Conservation (phyloP, 2,888 invertebrate genomes). For the Brenthis daphne region DNA sequence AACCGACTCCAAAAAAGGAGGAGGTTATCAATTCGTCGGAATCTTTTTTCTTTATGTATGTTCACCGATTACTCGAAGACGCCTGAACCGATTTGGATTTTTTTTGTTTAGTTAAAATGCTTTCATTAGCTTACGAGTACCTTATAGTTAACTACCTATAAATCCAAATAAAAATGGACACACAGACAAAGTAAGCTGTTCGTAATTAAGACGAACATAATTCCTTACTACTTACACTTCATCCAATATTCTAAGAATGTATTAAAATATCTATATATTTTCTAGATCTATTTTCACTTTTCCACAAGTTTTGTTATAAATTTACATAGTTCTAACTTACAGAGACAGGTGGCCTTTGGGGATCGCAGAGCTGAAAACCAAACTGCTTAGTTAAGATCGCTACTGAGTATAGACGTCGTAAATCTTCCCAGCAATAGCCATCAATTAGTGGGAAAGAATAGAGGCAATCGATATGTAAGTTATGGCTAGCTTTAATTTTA, state of each 20-base stretch:
- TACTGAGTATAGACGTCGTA: slow-evolving; percentile 29
- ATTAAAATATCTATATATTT: slow-evolving; percentile 4
- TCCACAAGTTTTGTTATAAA: slow-evolving; percentile 17
- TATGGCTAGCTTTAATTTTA: neutral
- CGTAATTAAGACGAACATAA: too few relatives aligned
- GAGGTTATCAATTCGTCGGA: too few relatives aligned
- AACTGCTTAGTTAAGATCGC: slow-evolving; percentile 35
- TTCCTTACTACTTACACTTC: too few relatives aligned
- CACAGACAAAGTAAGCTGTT: too few relatives aligned
- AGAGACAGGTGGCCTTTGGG: slow-evolving; percentile 33
- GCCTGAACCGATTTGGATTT: too few relatives aligned
- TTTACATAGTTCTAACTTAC: slow-evolving; percentile 26
- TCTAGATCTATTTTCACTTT: slow-evolving; percentile 7
- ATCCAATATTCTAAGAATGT: neutral
- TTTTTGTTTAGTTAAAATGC: too few relatives aligned
- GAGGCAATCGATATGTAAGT: slow-evolving; percentile 11
- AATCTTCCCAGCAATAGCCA: slow-evolving; percentile 30
- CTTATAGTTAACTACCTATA: too few relatives aligned
- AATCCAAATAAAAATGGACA: too few relatives aligned
- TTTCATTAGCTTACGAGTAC: too few relatives aligned
- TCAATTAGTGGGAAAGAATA: slow-evolving; percentile 32
- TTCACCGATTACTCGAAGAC: too few relatives aligned
- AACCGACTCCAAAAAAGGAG: too few relatives aligned
- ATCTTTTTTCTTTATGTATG: too few relatives aligned
- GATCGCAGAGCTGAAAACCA: slow-evolving; percentile 22